Base-by-base conservation (phyloP, 2,888 invertebrate genomes). In the Xestia c-nigrum region DNA sequence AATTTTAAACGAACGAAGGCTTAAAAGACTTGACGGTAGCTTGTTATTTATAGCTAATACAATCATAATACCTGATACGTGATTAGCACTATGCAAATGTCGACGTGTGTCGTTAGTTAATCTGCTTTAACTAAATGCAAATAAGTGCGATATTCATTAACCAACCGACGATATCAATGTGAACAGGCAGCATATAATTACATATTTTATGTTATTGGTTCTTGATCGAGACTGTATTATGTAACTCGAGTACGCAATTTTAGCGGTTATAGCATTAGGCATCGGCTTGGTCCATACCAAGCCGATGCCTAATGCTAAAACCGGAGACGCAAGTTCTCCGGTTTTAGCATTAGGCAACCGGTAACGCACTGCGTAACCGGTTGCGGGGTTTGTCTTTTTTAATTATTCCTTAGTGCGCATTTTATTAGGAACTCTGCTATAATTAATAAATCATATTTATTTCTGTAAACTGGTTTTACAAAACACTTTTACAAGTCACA, bases 41-140 rank as follows among this genome's bases (percentile, higher is more conserved):
- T 10, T 12, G 61, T 19, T 38, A 61, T 31, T n/a, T 73, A 46
- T 46, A 52, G 4, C 24, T 52, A 24, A 52, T 57, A 24, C n/a
- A 31, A 57, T 24, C 6, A 59, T 57, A 46, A 65, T 59, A 38
- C 3, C 24, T 65, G 61, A 46, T 74, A 59, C 14, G 57, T 69
- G 47, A 73, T 74, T 74, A 84, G 1, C 24, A 10, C 3, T 64
- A 70, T 80, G 75, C 38, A 84, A 75, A 84, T 73, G 19, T 65
- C 46, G 19, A 40, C 19, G 24, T 52, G 46, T 63, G 24, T 74
- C 31, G 69, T 72, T 73, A 64, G 65, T 70, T 77, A 64, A 74
- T 72, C 40, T 21, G 47, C 40, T 77, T 43, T 72, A 75, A 76
- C 59, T 31, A 63, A 65, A 85, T 81, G 72, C 68, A 67, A 85